phyloP scores from a whole-genome alignment of 1,140 invertebrate genomes.

The Zaprionus davidi region DNA sequence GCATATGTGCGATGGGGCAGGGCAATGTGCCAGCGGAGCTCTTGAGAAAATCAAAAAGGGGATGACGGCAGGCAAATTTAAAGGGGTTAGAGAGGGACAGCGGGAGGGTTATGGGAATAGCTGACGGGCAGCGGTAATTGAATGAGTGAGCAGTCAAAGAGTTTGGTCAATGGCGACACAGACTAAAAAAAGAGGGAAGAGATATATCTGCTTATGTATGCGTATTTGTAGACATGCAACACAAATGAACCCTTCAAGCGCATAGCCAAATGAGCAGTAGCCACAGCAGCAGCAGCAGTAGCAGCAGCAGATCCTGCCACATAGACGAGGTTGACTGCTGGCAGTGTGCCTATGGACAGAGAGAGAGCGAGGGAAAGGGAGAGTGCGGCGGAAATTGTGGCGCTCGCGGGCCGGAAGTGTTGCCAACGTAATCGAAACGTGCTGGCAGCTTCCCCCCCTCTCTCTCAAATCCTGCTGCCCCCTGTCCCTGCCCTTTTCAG shows the following conservation, averaged over 20 bases:
- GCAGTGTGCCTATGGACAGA: slow-evolving; percentile 66
- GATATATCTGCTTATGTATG: slow-evolving; percentile 8
- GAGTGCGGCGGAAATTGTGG: slow-evolving; percentile 69
- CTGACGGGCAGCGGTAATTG: slow-evolving; percentile 74
- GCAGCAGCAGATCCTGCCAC: slow-evolving; percentile 9
- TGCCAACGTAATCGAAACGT: slow-evolving; percentile 79
- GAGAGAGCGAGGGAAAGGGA: background rate
- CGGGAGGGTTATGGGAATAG: slow-evolving; percentile 53
- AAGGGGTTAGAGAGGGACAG: background rate
- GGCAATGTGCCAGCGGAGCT: slow-evolving; percentile 74
- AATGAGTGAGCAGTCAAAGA: slow-evolving; percentile 64
- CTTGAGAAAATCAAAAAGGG: slow-evolving; percentile 65
- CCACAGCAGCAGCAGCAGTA: slow-evolving; percentile 8
- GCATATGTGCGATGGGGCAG: too few relatives aligned
- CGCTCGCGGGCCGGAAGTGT: slow-evolving; percentile 78
- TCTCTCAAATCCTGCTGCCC: background rate
- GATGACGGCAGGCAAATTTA: slow-evolving; percentile 26
- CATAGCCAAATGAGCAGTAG: slow-evolving; percentile 56
- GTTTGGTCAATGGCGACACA: slow-evolving; percentile 45
- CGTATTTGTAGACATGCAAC: slow-evolving; percentile 18
- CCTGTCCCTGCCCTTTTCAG: too few relatives aligned
- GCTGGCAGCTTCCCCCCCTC: slow-evolving; percentile 29
- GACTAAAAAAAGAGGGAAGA: background rate
- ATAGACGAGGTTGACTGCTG: slow-evolving; percentile 39
- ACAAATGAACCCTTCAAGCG: slow-evolving; percentile 77